Evolutionary conservation across 1,140 invertebrate genomes (phyloP).

Genomic region (Drosophila sp.): DNA sequence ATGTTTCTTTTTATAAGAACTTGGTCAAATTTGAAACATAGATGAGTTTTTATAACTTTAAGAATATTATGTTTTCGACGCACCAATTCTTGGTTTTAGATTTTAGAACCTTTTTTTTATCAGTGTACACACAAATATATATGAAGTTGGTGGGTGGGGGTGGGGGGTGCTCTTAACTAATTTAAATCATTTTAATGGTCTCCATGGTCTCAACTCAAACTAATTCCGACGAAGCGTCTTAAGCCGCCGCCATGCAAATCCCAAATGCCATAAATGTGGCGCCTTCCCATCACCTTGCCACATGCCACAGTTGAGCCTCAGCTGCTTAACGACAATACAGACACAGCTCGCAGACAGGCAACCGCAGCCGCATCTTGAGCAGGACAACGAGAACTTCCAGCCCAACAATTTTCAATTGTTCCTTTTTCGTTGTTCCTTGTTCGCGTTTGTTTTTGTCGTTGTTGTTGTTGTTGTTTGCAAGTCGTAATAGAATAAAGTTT

Average conservation of each 20-base stretch:
- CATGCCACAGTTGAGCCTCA: slow-evolving; percentile 24
- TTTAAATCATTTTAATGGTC: slow-evolving; percentile 78
- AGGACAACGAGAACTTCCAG: slow-evolving; percentile 12
- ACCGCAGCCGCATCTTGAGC: slow-evolving; percentile 48
- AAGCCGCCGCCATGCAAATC: slow-evolving; percentile 60
- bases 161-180: slow-evolving; percentile 39
- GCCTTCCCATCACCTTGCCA: neutral
- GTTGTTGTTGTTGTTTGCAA: slow-evolving; percentile 54
- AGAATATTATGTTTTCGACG: too few species aligned
- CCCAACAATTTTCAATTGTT: slow-evolving; percentile 75
- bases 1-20: too few species aligned
- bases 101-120: too few species aligned
- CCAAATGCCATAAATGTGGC: slow-evolving; percentile 76
- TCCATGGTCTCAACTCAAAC: slow-evolving; percentile 36
- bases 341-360: slow-evolving; percentile 44
- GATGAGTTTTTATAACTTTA: too few species aligned
- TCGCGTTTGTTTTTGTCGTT: slow-evolving; percentile 29
- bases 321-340: slow-evolving; percentile 22
- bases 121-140: too few species aligned
- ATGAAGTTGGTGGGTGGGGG: neutral
- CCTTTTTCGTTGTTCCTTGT: slow-evolving; percentile 47
- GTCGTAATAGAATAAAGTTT: slow-evolving; percentile 81
- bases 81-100: too few species aligned
- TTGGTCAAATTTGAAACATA: too few species aligned
- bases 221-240: slow-evolving; percentile 60